Conservation (phyloP, 2,888 invertebrate genomes). For the Phortica okadai region DNA sequence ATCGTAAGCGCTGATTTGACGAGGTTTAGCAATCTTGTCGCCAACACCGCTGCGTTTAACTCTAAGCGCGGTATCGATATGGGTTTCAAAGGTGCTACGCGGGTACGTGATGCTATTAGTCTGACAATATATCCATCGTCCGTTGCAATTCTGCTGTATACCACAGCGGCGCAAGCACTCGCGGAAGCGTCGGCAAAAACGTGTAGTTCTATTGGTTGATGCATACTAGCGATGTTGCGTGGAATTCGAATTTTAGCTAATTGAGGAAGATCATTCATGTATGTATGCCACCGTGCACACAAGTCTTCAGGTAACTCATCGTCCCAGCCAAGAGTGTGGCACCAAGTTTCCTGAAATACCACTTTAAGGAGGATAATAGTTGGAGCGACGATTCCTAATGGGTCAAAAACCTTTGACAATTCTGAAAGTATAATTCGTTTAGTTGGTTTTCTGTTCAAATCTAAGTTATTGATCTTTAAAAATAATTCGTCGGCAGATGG, state of each 20-base stretch:
- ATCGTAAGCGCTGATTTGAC: neutral
- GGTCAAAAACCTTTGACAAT: conserved; percentile 43
- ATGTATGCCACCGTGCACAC: conserved; percentile 16
- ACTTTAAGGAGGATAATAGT: conserved; percentile 23
- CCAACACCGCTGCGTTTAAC: conserved; percentile 14
- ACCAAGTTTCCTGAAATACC: conserved; percentile 35
- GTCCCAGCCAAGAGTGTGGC: conserved; percentile 42
- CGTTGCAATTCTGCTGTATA: conserved; percentile 32
- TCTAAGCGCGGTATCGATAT: conserved; percentile 33
- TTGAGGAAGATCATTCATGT: conserved; percentile 6
- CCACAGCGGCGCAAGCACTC: conserved; percentile 35
- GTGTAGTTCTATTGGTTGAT: neutral
- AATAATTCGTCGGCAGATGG: conserved; percentile 24
- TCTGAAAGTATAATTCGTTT: conserved; percentile 41
- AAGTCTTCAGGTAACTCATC: conserved; percentile 38
- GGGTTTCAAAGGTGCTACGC: conserved; percentile 37
- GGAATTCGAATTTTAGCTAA: conserved; percentile 31
- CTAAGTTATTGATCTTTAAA: conserved; percentile 6
- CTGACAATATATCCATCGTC: conserved; percentile 20
- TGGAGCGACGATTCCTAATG: conserved; percentile 37
- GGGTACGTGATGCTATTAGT: conserved; percentile 23
- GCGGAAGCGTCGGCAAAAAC: conserved; percentile 38
- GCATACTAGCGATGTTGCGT: conserved; percentile 1
- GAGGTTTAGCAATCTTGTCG: neutral
- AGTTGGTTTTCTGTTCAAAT: neutral